Evolutionary conservation across 2,113 vertebrate species (phyloP).

Genomic region (Hippocampus zosterae): DNA sequence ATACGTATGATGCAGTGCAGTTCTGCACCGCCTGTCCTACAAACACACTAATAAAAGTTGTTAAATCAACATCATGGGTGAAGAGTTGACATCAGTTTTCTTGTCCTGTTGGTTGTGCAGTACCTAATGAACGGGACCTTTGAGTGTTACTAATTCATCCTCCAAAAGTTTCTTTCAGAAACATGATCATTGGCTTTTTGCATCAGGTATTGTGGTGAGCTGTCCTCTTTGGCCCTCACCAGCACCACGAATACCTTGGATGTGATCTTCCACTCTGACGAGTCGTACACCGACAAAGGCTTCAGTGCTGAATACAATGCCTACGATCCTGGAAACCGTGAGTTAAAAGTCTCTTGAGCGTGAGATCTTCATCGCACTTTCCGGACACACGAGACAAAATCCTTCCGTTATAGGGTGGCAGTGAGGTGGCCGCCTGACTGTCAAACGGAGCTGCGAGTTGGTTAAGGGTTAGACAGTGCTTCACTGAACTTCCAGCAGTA

Average conservation of each 20-base stretch:
- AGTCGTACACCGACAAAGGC: conserved; percentile 75
- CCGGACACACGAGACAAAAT: background rate
- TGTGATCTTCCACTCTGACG: conserved; percentile 70
- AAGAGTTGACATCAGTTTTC: no score
- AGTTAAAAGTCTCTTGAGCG: conserved; percentile 32
- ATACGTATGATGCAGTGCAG: no score
- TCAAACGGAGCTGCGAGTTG: conserved; percentile 38
- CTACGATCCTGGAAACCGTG: conserved; percentile 70
- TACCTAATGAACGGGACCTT: background rate
- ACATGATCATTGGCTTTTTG: background rate
- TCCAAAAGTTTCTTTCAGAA: background rate
- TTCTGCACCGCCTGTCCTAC: no score
- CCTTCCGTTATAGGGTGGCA: conserved; percentile 20
- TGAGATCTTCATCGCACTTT: background rate
- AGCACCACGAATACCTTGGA: conserved; percentile 48
- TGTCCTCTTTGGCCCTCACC: conserved; percentile 49
- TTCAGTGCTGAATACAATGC: conserved; percentile 65
- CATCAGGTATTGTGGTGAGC: conserved; percentile 73
- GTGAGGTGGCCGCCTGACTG: conserved; percentile 40
- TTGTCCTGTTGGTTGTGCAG: background rate
- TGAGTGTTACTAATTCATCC: background rate
- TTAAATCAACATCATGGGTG: no score
- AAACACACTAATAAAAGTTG: no score
- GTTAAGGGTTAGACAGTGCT: conserved; percentile 20
- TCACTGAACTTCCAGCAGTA: conserved; percentile 35